Conservation (phyloP, 2,888 invertebrate species). For the Neoitamus cyanurus region DNA sequence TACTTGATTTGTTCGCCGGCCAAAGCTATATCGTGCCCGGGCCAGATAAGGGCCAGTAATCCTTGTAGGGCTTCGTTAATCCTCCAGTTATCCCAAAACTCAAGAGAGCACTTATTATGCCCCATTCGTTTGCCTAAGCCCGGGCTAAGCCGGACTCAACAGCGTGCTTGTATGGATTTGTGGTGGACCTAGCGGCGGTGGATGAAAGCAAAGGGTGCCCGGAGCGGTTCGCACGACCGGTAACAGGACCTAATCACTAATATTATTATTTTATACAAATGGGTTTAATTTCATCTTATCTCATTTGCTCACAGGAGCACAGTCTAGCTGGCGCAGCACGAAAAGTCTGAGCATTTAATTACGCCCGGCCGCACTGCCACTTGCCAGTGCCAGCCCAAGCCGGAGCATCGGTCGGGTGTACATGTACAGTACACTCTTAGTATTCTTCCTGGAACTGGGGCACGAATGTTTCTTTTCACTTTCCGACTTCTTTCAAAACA, state of each 20-base stretch:
- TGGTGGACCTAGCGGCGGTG: neutral
- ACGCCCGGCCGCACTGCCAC: neutral
- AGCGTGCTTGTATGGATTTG: neutral
- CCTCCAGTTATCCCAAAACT: neutral
- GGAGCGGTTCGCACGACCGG: neutral
- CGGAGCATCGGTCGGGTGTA: neutral
- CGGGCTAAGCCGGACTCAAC: neutral
- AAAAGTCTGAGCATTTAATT: neutral
- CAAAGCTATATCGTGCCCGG: neutral
- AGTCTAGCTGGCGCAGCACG: neutral
- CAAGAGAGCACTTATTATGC: neutral
- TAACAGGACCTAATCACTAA: neutral
- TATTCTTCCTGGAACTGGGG: neutral
- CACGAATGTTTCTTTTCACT: neutral
- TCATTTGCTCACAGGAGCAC: neutral
- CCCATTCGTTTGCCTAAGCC: neutral
- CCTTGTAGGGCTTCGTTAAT: neutral
- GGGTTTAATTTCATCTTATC: neutral
- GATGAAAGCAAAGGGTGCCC: neutral
- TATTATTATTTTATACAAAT: constrained; percentile 5
- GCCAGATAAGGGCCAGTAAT: neutral
- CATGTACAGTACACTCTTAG: neutral
- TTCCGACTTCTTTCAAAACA: neutral
- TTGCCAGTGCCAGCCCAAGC: too few relatives aligned
- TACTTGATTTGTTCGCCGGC: neutral